A percentile compares a stretch with the other conserved stretches of the same genome.
phyloP scores from a whole-genome alignment of 2,113 vertebrate species.

The Bubo bubo region DNA sequence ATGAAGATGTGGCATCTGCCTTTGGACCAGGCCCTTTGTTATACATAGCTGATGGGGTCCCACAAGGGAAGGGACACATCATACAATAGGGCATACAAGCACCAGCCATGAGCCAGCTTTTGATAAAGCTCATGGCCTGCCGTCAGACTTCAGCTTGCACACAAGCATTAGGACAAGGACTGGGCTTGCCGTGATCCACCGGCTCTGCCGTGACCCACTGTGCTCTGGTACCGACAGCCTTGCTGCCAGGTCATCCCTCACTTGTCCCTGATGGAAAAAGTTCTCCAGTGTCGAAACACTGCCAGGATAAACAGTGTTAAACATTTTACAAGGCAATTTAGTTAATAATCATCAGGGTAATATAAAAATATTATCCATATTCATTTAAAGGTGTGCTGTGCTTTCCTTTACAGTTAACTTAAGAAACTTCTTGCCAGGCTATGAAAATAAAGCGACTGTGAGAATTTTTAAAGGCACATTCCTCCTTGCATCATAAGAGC shows the following conservation, averaged over 20 bases:
- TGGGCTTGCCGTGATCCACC: neutral
- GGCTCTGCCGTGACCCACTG: neutral
- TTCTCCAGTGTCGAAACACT: neutral
- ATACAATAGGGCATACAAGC: neutral
- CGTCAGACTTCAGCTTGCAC: neutral
- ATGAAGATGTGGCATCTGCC: neutral
- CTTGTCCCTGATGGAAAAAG: neutral
- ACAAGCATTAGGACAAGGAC: neutral
- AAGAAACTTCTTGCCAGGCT: neutral
- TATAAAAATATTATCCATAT: conserved; percentile 27
- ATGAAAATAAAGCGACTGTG: conserved; percentile 2
- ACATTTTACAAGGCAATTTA: neutral
- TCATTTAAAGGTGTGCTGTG: neutral
- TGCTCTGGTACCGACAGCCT: neutral
- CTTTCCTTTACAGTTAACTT: neutral
- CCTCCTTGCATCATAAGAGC: neutral
- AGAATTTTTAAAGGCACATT: conserved; percentile 35
- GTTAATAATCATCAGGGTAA: neutral
- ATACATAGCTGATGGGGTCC: neutral
- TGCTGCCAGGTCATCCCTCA: neutral
- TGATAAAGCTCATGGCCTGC: neutral
- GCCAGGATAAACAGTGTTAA: neutral
- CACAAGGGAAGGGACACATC: neutral
- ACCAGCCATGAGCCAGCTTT: neutral
- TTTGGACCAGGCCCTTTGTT: neutral